phyloP scores from a whole-genome alignment of 2,888 invertebrate genomes.

The Cecidostiba fungosa region DNA sequence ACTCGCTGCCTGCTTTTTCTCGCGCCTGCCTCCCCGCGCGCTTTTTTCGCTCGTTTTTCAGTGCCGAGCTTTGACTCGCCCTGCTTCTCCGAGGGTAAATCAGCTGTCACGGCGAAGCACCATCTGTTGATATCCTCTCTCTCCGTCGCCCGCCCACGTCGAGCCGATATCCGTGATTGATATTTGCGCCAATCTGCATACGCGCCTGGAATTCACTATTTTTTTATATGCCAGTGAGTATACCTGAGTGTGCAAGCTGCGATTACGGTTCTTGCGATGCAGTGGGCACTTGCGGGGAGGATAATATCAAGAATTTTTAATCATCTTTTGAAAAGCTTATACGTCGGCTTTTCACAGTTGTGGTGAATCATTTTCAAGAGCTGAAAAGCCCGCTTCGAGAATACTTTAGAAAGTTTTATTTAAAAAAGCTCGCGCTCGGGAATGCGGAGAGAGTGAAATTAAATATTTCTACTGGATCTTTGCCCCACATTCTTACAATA shows the following conservation, averaged over 20 bases:
- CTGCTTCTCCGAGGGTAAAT: slow-evolving; percentile 61
- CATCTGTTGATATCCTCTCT: slow-evolving; percentile 73
- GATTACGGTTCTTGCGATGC: neutral
- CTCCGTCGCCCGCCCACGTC: slow-evolving; percentile 12
- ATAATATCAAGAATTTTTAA: slow-evolving; percentile 2
- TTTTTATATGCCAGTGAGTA: neutral
- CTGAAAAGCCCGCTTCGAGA: neutral
- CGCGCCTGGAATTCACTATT: slow-evolving; percentile 34
- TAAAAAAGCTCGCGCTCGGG: neutral
- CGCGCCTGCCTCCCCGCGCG: slow-evolving; percentile 18
- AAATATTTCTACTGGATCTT: neutral
- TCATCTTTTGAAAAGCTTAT: neutral
- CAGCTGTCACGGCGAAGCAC: slow-evolving; percentile 63
- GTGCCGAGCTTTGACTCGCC: slow-evolving; percentile 42
- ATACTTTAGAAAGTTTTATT: neutral
- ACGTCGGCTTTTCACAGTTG: neutral
- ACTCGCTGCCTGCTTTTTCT: slow-evolving; percentile 68
- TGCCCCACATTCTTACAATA: slow-evolving; percentile 5
- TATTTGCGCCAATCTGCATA: slow-evolving; percentile 66
- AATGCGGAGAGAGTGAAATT: neutral
- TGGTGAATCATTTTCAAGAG: neutral
- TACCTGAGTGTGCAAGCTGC: neutral
- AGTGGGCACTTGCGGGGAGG: neutral
- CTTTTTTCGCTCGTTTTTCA: slow-evolving; percentile 33
- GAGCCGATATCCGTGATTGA: slow-evolving; percentile 69